Evolutionary conservation across 92 coral and sea anemone genomes (phyloP).

Genomic region (Epizoanthus illoricatus): DNA sequence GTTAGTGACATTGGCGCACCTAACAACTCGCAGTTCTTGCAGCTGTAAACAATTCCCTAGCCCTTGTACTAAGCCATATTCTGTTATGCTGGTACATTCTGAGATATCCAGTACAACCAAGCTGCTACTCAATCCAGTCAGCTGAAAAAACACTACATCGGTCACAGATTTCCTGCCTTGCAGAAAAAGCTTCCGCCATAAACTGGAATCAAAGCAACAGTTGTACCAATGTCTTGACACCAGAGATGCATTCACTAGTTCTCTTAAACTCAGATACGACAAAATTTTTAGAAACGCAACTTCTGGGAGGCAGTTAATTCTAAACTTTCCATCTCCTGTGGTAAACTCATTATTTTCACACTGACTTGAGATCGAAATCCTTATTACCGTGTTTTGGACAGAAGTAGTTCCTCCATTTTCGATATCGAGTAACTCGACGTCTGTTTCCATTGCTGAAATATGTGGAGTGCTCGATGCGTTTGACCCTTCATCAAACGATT

Average conservation of each 20-base stretch:
- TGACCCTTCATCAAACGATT: background rate
- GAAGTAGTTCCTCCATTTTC: background rate
- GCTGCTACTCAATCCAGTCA: constrained; percentile 58
- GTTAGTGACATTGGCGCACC: constrained; percentile 68
- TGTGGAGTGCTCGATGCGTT: too few relatives aligned
- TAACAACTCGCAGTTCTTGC: constrained; percentile 51
- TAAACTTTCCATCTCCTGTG: background rate
- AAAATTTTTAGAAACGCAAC: constrained; percentile 71
- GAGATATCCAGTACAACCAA: constrained; percentile 61
- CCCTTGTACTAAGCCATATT: constrained; percentile 59
- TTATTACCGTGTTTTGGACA: background rate
- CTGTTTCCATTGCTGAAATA: background rate
- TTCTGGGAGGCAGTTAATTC: constrained; percentile 74
- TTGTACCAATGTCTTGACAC: constrained; percentile 78
- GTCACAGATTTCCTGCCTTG: constrained; percentile 56
- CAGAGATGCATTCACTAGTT: constrained; percentile 63
- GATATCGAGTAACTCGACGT: background rate
- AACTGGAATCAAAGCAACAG: constrained; percentile 67
- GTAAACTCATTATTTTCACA: background rate
- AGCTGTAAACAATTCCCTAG: constrained; percentile 60
- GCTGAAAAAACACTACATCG: constrained; percentile 62
- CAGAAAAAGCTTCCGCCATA: constrained; percentile 71
- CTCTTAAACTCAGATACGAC: constrained; percentile 65
- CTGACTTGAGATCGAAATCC: background rate
- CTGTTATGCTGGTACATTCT: constrained; percentile 62